A percentile compares a stretch with the other conserved stretches of the same genome.
phyloP scores from a whole-genome alignment of 2,797 vertebrate genomes.

The Mycteria americana region DNA sequence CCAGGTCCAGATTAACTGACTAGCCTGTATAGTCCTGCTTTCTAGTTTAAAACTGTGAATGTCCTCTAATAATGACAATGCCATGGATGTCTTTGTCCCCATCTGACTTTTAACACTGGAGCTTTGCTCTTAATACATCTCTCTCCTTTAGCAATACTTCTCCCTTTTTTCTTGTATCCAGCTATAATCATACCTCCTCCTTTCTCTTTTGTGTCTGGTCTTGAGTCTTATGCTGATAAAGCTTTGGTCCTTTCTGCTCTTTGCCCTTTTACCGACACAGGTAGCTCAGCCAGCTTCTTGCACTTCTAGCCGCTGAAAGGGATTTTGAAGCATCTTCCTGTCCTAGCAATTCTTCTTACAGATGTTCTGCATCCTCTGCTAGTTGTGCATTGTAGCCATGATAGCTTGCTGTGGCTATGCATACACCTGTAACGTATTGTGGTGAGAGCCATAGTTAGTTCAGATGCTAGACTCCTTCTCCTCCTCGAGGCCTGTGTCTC shows the following conservation, averaged over 20 bases:
- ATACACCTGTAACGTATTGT: background rate
- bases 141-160: background rate
- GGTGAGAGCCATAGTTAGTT: background rate
- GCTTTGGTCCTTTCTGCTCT: background rate
- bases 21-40: background rate
- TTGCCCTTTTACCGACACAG: background rate
- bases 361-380: background rate
- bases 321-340: background rate
- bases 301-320: background rate
- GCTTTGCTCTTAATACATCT: background rate
- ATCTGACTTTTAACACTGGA: background rate
- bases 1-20: background rate
- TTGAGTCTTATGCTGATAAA: background rate
- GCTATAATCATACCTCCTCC: background rate
- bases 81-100: background rate
- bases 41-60: background rate
- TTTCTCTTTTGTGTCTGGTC: background rate
- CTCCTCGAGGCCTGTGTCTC: rapidly evolving
- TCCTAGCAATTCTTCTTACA: background rate
- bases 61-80: background rate
- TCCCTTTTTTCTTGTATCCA: background rate
- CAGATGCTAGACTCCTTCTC: no score
- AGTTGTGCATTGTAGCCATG: background rate
- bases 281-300: background rate
- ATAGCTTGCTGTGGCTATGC: background rate